Evolutionary conservation across 2,888 invertebrate genomes (phyloP).

Genomic region (Drosophila mercatorum): DNA sequence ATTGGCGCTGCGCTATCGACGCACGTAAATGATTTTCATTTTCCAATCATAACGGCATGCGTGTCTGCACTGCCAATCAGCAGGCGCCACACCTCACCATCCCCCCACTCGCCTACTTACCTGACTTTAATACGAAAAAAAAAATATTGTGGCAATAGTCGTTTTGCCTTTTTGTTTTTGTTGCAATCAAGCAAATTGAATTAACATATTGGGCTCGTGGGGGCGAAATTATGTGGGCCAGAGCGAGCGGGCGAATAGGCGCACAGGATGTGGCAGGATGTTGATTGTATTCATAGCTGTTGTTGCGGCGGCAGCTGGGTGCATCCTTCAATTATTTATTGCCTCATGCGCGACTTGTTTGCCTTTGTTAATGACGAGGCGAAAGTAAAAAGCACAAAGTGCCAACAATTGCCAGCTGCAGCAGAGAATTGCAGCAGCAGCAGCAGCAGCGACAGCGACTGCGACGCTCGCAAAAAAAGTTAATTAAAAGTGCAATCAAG

Average conservation of each 20-base stretch:
- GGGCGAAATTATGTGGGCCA: conserved; percentile 25
- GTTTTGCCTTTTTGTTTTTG: conserved; percentile 35
- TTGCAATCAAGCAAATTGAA: conserved; percentile 73
- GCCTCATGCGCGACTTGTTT: conserved; percentile 66
- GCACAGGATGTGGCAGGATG: conserved; percentile 41
- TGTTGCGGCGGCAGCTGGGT: conserved; percentile 33
- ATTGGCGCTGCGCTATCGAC: conserved; percentile 59
- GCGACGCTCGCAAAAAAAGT: conserved; percentile 65
- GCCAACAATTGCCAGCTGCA: conserved; percentile 61
- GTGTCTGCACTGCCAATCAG: conserved; percentile 70
- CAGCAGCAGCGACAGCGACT: conserved; percentile 18
- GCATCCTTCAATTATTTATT: conserved; percentile 66
- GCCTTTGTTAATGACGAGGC: conserved; percentile 66
- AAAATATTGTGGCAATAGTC: conserved; percentile 25
- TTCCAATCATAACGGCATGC: conserved; percentile 78
- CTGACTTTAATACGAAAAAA: conserved; percentile 18
- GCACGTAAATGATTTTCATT: conserved; percentile 79
- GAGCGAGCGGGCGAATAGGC: conserved; percentile 17
- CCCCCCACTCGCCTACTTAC: neutral
- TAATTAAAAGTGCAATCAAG: conserved; percentile 81
- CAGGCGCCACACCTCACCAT: conserved; percentile 4
- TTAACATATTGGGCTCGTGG: conserved; percentile 63
- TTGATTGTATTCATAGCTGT: conserved; percentile 37
- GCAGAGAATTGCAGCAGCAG: conserved; percentile 38
- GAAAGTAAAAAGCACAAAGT: conserved; percentile 57